A percentile compares a stretch with the other conserved stretches of the same genome.
Evolutionary conservation across 2,113 vertebrate species (phyloP).

Genomic region (Heterotis niloticus): DNA sequence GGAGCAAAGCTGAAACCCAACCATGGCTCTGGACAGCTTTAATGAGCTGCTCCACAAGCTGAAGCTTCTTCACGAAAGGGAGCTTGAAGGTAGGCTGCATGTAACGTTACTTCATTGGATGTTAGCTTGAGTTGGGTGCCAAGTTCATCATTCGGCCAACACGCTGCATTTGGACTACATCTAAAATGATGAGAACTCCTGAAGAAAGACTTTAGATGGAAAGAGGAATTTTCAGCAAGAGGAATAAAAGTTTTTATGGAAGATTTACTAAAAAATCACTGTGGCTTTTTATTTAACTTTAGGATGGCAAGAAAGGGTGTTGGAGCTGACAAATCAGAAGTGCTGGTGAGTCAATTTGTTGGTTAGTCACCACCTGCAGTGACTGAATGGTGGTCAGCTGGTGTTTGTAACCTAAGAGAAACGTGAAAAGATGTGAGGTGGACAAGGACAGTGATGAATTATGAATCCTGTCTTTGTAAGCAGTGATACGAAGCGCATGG

Average conservation of each 20-base stretch:
- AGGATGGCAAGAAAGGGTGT: constrained; percentile 84
- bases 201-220: neutral
- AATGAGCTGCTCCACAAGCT: constrained; percentile 75
- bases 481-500: constrained; percentile 84
- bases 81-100: constrained; percentile 72
- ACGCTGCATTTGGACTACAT: no score
- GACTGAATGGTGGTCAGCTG: no score
- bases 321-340: constrained; percentile 83
- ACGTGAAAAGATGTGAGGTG: neutral
- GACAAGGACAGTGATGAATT: neutral
- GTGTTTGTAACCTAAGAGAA: neutral
- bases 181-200: no score
- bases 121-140: neutral
- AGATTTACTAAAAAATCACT: no score
- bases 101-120: neutral
- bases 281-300: neutral
- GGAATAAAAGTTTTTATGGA: no score
- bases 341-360: constrained; percentile 73
- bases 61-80: constrained; percentile 81
- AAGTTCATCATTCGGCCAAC: neutral
- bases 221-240: neutral
- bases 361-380: neutral
- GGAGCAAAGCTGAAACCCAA: neutral
- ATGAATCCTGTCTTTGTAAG: constrained; percentile 17
- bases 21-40: constrained; percentile 70